Conservation (phyloP, 2,888 invertebrate species). For the Heliconius cydno region DNA sequence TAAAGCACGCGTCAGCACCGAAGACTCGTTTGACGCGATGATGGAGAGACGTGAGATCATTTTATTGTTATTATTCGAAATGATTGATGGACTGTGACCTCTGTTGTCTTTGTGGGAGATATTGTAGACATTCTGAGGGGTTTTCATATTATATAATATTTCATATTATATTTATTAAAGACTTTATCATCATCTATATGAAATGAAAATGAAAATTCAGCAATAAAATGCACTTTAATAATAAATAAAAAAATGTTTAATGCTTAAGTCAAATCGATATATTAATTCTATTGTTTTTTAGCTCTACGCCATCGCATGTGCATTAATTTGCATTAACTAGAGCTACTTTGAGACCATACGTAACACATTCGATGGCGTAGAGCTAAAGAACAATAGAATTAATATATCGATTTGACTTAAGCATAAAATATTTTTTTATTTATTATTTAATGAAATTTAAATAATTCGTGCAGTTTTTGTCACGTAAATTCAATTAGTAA, state of each 20-base stretch:
- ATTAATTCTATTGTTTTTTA: neutral
- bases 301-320: too few species aligned
- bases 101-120: conserved; percentile 47
- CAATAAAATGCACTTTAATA: neutral
- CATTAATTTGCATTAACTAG: too few species aligned
- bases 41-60: conserved; percentile 65
- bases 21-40: conserved; percentile 62
- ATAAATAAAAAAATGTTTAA: neutral
- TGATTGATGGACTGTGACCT: conserved; percentile 60
- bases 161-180: neutral
- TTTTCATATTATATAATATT: neutral
- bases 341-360: too few species aligned
- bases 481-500: conserved; percentile 64
- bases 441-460: neutral
- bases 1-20: conserved; percentile 55
- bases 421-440: neutral
- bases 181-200: too few species aligned
- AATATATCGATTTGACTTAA: neutral
- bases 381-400: too few species aligned
- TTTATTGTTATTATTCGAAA: conserved; percentile 58
- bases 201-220: too few species aligned
- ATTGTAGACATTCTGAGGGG: neutral
- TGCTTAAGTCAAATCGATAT: neutral
- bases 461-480: conserved; percentile 58
- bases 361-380: too few species aligned